Percentiles rank a stretch among this genome's conserved stretches.
Conservation (phyloP, 2,113 vertebrate species). For the Pitta sordida region DNA sequence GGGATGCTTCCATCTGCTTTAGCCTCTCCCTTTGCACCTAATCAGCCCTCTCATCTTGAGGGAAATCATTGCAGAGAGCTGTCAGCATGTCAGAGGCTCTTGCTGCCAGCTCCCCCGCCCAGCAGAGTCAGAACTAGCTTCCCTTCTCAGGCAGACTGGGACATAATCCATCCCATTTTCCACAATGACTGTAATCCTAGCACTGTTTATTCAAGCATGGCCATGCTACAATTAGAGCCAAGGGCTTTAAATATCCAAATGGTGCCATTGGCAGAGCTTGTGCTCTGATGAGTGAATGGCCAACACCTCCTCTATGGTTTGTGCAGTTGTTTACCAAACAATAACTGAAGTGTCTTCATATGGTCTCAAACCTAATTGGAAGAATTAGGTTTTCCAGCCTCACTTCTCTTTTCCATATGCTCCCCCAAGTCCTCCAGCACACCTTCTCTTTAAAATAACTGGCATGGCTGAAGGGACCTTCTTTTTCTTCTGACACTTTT, state of each 20-base stretch:
- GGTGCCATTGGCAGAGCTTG: neutral
- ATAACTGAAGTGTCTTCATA: neutral
- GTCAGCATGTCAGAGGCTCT: neutral
- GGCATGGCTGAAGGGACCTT: neutral
- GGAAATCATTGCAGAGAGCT: neutral
- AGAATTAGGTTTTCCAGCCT: neutral
- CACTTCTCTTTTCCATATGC: neutral
- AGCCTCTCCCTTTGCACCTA: neutral
- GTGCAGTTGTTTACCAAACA: neutral
- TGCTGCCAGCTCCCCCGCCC: neutral
- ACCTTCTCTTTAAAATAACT: neutral
- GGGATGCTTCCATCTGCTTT: neutral
- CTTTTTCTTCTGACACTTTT: neutral
- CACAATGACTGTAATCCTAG: conserved; percentile 11
- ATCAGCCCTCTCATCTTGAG: neutral
- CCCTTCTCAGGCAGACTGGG: neutral
- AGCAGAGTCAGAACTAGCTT: neutral
- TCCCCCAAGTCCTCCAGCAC: neutral
- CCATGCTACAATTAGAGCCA: conserved; percentile 21
- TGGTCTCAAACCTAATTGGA: neutral
- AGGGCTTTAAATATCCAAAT: conserved; percentile 31
- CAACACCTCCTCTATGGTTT: conserved; percentile 12
- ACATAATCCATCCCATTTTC: conserved; percentile 20
- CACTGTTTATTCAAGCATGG: conserved; percentile 27
- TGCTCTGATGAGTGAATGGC: neutral